Evolutionary conservation across 2,888 invertebrate genomes (phyloP), one percentile per base, ranked within the genome.

Genomic region (Acanthosepion esculentum): DNA sequence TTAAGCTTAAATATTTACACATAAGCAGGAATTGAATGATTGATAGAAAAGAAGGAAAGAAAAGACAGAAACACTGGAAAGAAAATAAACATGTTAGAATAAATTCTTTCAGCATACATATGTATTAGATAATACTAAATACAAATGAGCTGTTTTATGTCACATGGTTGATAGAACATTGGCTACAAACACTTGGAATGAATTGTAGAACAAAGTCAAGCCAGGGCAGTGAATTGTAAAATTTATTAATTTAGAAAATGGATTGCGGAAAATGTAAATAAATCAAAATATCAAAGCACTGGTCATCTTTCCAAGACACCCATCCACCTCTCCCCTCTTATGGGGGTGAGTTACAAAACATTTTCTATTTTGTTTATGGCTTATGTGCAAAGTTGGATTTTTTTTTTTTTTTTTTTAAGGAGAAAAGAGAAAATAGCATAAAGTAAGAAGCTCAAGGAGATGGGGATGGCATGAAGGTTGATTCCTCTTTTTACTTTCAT

Each of bases 151-250:
- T 78, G 78, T 78, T 78, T 78, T 78, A n/a, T n/a, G 78, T 33
- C 18, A 78, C 78, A 78, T 33, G n/a, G n/a, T 78, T 78, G 78
- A 33, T 18, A 78, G 78, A n/a, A n/a, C 78, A 78, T 3, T 15
- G n/a, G n/a, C 6, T 23, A 10, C n/a, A 3, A 33, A n/a, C 33
- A n/a, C n/a, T n/a, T 33, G n/a, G n/a, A n/a, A 78, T 78, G 78
- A 78, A 78, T 78, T n/a, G 78, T 33, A 78, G n/a, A 78, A 78
- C 78, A 78, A 78, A 78, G 78, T n/a, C n/a, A n/a, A 78, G 78
- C 15, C 12, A 33, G 12, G n/a, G 78, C 78, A n/a, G n/a, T 78
- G 78, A n/a, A 78, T 78, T 78, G 78, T n/a, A 78, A 78, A 78
- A 78, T 78, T 78, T 78, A 78, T 78, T 78, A 78, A 78, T 78